A percentile compares a stretch with the other conserved stretches of the same genome.
Evolutionary conservation across 64 coral and sea anemone species (phyloP).

Genomic region (Orbicella faveolata): DNA sequence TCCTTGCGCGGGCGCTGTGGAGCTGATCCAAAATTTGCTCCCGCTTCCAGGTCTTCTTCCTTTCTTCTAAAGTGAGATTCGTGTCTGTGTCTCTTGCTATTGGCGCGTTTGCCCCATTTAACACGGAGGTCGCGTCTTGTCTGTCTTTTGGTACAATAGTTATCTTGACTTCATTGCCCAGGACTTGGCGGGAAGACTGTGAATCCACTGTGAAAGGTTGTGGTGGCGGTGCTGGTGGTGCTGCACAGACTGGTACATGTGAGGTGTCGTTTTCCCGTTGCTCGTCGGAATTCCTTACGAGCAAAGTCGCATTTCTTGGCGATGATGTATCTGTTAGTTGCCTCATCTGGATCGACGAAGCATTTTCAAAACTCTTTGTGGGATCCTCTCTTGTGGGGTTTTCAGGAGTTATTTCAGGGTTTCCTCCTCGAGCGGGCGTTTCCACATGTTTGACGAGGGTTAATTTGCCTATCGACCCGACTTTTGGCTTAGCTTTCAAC

Average conservation of each 20-base stretch:
- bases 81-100: neutral
- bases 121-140: neutral
- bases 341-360: neutral
- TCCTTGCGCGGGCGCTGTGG: neutral
- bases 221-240: neutral
- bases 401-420: neutral
- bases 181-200: neutral
- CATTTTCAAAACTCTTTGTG: neutral
- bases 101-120: neutral
- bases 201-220: neutral
- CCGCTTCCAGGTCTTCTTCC: slow-evolving; percentile 52
- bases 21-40: slow-evolving; percentile 59
- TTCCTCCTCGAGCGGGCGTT: neutral
- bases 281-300: neutral
- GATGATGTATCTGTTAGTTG: neutral
- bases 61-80: slow-evolving; percentile 30
- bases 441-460: neutral
- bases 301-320: neutral
- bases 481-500: neutral
- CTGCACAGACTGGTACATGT: neutral
- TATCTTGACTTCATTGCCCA: neutral
- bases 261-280: neutral
- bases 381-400: neutral
- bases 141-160: neutral
- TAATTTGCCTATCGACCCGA: slow-evolving; percentile 21